Conservation (phyloP, 2,888 invertebrate species). For the Agonopterix heracliana region DNA sequence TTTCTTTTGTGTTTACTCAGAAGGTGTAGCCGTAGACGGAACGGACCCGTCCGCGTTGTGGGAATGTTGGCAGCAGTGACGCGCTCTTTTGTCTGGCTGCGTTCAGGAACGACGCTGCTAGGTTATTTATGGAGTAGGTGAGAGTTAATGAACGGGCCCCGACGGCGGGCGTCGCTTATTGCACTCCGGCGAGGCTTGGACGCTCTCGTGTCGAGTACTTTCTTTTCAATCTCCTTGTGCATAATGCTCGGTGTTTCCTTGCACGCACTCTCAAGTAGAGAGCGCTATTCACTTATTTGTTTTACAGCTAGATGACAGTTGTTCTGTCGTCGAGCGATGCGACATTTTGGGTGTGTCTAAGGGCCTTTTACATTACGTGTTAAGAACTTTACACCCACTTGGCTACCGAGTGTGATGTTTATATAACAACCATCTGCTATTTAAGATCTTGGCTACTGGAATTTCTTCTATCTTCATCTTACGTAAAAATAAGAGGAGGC, state of each 20-base stretch:
- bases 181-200: slow-evolving; percentile 62
- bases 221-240: slow-evolving; percentile 71
- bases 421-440: slow-evolving; percentile 26
- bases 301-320: slow-evolving; percentile 61
- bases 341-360: slow-evolving; percentile 58
- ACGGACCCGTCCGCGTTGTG: slow-evolving; percentile 22
- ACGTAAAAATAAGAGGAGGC: background rate
- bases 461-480: slow-evolving; percentile 2
- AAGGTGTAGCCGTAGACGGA: slow-evolving; percentile 19
- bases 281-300: slow-evolving; percentile 66
- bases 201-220: slow-evolving; percentile 67
- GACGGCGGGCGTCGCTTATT: slow-evolving; percentile 65
- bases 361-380: slow-evolving; percentile 38
- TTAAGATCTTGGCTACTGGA: slow-evolving; percentile 16
- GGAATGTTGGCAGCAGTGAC: slow-evolving; percentile 38
- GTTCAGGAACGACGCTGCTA: slow-evolving; percentile 35
- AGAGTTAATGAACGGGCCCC: slow-evolving; percentile 65
- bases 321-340: slow-evolving; percentile 39
- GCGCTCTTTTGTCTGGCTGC: slow-evolving; percentile 35
- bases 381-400: slow-evolving; percentile 55
- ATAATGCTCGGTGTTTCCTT: slow-evolving; percentile 63
- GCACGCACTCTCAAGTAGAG: slow-evolving; percentile 58
- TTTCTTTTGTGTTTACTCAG: slow-evolving; percentile 44
- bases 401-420: slow-evolving; percentile 40
- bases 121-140: slow-evolving; percentile 56